Percentiles rank a stretch among this genome's conserved stretches.
These are phyloP conservation scores for Calameuta pallipes DNA, from an alignment of 2,888 invertebrate genomes.

Conservation along the genomic window DNA sequence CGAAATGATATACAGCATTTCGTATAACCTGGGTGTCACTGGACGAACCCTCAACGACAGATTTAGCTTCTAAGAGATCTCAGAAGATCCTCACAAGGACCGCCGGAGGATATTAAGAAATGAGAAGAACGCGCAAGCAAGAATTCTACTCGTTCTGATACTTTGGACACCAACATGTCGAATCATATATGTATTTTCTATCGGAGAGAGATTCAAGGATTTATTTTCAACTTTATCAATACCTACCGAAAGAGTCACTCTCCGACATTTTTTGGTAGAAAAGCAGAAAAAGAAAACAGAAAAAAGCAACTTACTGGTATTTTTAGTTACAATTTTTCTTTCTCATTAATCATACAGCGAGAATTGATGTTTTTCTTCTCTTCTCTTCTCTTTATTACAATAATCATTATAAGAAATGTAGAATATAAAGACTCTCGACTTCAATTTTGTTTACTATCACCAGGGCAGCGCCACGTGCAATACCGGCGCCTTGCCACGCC, in stretches of 20 bases:
- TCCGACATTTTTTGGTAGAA: neutral
- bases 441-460: conserved; percentile 18
- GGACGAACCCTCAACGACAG: conserved; percentile 62
- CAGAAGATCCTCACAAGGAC: neutral
- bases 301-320: neutral
- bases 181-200: neutral
- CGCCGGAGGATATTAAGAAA: neutral
- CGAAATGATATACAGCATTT: conserved; percentile 60
- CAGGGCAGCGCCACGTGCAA: conserved; percentile 7
- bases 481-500: neutral
- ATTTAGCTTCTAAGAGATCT: conserved; percentile 54
- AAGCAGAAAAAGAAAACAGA: neutral
- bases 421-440: conserved; percentile 9
- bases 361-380: conserved; percentile 10
- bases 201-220: neutral
- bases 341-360: neutral
- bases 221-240: neutral
- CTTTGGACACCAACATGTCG: neutral
- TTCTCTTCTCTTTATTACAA: conserved; percentile 3
- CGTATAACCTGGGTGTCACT: conserved; percentile 55
- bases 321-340: neutral
- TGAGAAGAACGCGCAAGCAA: neutral
- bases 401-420: conserved; percentile 9
- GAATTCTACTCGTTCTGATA: neutral
- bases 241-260: neutral